Evolutionary conservation across 2,113 vertebrate species (phyloP).

Genomic region (Sclerurus mexicanus): DNA sequence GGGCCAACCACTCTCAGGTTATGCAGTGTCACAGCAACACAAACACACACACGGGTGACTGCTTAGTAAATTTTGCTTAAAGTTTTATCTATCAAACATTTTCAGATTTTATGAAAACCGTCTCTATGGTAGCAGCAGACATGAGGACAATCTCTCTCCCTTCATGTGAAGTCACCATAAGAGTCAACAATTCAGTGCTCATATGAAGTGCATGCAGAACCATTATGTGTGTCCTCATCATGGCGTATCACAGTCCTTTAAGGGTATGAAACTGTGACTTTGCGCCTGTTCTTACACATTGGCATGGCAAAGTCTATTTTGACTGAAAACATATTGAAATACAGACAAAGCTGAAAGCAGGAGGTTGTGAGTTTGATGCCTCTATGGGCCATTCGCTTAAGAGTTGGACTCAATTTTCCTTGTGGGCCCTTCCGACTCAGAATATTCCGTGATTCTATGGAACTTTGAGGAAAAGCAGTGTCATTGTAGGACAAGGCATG

Average conservation of each 20-base stretch:
- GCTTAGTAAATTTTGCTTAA: neutral
- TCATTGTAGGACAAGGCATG: neutral
- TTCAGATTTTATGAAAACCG: neutral
- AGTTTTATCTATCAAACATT: neutral
- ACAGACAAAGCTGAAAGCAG: neutral
- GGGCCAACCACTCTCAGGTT: neutral
- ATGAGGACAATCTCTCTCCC: neutral
- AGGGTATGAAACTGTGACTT: neutral
- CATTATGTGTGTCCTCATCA: neutral
- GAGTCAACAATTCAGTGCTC: neutral
- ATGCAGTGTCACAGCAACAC: neutral
- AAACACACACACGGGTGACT: neutral
- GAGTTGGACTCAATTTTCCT: neutral
- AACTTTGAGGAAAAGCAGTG: neutral
- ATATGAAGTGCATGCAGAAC: neutral
- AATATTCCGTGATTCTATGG: neutral
- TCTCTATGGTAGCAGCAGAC: neutral
- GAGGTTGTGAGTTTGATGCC: neutral
- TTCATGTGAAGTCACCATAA: neutral
- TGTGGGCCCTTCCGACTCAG: neutral
- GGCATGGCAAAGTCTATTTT: neutral
- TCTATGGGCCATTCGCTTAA: neutral
- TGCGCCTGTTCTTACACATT: neutral
- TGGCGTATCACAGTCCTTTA: neutral
- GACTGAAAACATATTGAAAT: neutral